These are phyloP conservation scores for Leptodactylus fuscus DNA, from an alignment of 2,113 vertebrate genomes.

Conservation along the genomic window DNA sequence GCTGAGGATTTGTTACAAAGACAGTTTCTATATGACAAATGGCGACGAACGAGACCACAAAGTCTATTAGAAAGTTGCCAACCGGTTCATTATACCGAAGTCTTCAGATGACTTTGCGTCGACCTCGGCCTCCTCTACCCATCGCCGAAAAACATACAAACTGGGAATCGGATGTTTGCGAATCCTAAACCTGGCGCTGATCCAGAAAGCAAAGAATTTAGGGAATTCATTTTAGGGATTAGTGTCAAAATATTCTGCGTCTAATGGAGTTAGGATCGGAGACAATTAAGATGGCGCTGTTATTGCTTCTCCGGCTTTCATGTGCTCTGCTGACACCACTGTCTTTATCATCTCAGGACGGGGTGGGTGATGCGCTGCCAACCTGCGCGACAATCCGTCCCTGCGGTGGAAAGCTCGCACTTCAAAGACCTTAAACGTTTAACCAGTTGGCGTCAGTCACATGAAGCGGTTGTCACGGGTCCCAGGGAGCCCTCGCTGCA, in stretches of 20 bases:
- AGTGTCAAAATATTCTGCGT: conserved; percentile 38
- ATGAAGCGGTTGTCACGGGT: conserved; percentile 59
- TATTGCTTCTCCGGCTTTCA: background rate
- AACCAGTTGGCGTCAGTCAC: conserved; percentile 40
- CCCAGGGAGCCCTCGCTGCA: conserved; percentile 58
- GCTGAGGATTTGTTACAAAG: background rate
- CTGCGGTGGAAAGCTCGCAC: conserved; percentile 57
- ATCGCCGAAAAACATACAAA: background rate
- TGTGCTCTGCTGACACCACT: background rate
- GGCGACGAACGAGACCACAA: background rate
- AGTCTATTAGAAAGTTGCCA: background rate
- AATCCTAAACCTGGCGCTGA: background rate
- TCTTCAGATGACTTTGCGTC: background rate
- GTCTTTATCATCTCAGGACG: conserved; percentile 9
- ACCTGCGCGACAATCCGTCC: conserved; percentile 31
- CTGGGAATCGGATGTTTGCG: conserved; percentile 16
- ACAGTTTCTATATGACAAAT: background rate
- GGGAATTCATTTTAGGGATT: conserved; percentile 51
- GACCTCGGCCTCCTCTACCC: conserved; percentile 14
- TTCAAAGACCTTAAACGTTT: conserved; percentile 64
- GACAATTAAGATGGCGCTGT: conserved; percentile 27
- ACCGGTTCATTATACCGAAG: background rate
- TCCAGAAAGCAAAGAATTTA: conserved; percentile 20
- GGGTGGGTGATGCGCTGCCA: conserved; percentile 15
- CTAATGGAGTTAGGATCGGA: conserved; percentile 37